These are phyloP conservation scores for Zaprionus camerounensis DNA, from an alignment of 1,140 invertebrate species.

Conservation along the genomic window DNA sequence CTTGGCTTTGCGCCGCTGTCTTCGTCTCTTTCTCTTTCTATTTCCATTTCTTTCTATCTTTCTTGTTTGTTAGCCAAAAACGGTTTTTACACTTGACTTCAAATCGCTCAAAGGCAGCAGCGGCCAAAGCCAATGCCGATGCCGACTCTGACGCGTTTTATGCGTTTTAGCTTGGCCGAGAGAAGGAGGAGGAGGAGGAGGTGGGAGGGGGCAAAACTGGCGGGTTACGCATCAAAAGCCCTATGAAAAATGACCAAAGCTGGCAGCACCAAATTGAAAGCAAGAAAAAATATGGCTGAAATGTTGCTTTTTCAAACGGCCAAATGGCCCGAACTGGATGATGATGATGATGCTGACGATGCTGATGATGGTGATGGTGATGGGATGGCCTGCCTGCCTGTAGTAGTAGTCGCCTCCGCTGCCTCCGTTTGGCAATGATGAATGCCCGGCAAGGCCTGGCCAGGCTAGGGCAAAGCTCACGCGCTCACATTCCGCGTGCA, in stretches of 20 bases:
- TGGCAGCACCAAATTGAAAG: conserved; percentile 75
- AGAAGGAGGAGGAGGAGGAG: neutral
- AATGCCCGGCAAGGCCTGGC: conserved; percentile 62
- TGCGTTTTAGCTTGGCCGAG: conserved; percentile 49
- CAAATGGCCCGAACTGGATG: conserved; percentile 43
- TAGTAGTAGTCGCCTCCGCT: conserved; percentile 35
- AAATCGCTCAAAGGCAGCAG: conserved; percentile 75
- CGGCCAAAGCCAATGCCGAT: conserved; percentile 6
- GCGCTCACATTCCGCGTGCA: conserved; percentile 65
- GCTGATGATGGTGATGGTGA: conserved; percentile 3
- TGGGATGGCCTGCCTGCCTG: conserved; percentile 10
- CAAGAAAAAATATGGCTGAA: conserved; percentile 80
- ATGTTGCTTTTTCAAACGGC: conserved; percentile 81
- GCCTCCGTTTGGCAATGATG: conserved; percentile 63
- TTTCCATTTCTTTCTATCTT: conserved; percentile 44
- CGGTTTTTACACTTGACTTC: conserved; percentile 81
- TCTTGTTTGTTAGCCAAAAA: conserved; percentile 68
- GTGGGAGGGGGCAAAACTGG: conserved; percentile 12
- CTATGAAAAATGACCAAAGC: conserved; percentile 82
- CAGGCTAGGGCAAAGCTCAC: conserved; percentile 15
- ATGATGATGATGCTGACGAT: conserved; percentile 20
- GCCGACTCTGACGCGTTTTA: conserved; percentile 60
- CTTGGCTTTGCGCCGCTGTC: conserved; percentile 43
- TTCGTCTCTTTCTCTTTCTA: neutral
- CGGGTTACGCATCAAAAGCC: conserved; percentile 78